A percentile compares a stretch with the other conserved stretches of the same genome.
phyloP scores from a whole-genome alignment of 2,797 vertebrate genomes.

The Pempheris klunzingeri region DNA sequence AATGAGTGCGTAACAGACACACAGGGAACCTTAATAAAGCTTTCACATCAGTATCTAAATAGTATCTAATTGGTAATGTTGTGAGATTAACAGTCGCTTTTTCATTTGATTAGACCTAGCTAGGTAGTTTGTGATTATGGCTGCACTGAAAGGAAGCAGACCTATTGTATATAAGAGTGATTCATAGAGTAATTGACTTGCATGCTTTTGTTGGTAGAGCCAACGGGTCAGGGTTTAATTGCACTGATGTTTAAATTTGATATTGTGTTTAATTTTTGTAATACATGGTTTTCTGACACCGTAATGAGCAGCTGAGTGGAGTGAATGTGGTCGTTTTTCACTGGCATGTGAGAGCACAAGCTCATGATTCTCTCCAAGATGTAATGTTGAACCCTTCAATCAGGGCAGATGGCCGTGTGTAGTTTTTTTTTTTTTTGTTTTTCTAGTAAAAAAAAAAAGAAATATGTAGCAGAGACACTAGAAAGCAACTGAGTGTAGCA shows the following conservation, averaged over 20 bases:
- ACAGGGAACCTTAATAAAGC: constrained; percentile 58
- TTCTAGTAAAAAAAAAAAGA: constrained; percentile 57
- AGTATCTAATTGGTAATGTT: constrained; percentile 56
- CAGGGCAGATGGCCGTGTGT: constrained; percentile 66
- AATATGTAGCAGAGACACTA: constrained; percentile 82
- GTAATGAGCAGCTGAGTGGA: constrained; percentile 69
- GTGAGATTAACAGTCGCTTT: constrained; percentile 62
- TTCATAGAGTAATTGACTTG: constrained; percentile 74
- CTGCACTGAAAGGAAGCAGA: constrained; percentile 67
- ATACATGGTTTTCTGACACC: constrained; percentile 63
- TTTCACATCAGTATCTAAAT: constrained; percentile 63
- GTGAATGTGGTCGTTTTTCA: constrained; percentile 75
- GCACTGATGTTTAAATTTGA: constrained; percentile 83
- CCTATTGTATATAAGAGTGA: constrained; percentile 77
- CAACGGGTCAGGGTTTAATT: constrained; percentile 83
- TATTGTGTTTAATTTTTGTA: constrained; percentile 76
- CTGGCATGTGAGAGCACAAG: constrained; percentile 76
- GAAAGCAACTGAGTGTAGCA: constrained; percentile 83
- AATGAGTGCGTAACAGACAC: constrained; percentile 47
- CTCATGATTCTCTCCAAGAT: constrained; percentile 62
- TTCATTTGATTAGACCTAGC: constrained; percentile 59
- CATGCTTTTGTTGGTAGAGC: constrained; percentile 84
- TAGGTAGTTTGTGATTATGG: constrained; percentile 64
- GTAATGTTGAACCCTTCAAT: constrained; percentile 65
- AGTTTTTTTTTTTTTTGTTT: constrained; percentile 35